Percentiles rank a stretch among this genome's conserved stretches.
Evolutionary conservation across 2,888 invertebrate species (phyloP).

Genomic region (Nephrocerus scutellatus): DNA sequence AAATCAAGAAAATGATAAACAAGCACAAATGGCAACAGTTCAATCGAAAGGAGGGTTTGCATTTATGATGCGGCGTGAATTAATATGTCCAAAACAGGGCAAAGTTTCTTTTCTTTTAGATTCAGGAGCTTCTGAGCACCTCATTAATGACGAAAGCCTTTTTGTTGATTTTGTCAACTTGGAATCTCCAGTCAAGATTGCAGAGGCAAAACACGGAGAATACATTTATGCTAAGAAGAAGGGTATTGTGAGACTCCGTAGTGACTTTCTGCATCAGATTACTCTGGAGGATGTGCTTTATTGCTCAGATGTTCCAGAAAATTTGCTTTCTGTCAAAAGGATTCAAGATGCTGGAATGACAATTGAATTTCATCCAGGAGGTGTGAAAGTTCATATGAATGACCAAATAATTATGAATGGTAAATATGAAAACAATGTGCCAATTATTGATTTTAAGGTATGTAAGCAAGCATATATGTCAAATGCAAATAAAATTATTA

Average conservation of each 20-base stretch:
- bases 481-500: no score
- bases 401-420: slow-evolving; percentile 9
- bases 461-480: no score
- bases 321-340: slow-evolving; percentile 28
- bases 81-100: slow-evolving; percentile 2
- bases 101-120: slow-evolving; percentile 18
- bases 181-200: slow-evolving; percentile 29
- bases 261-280: slow-evolving; percentile 24
- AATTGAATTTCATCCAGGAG: slow-evolving; percentile 3
- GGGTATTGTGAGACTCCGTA: slow-evolving; percentile 30
- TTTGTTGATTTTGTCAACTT: slow-evolving; percentile 16
- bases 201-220: slow-evolving; percentile 28
- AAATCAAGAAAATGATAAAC: slow-evolving; percentile 13
- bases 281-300: slow-evolving; percentile 23
- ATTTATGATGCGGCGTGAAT: slow-evolving; percentile 12
- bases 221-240: slow-evolving; percentile 21
- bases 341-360: slow-evolving; percentile 31
- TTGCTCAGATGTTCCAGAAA: slow-evolving; percentile 31
- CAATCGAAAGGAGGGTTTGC: slow-evolving; percentile 13
- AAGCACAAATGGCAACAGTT: slow-evolving; percentile 12
- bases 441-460: slow-evolving; percentile 6
- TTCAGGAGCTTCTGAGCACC: slow-evolving; percentile 21
- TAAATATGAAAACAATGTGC: slow-evolving; percentile 2
- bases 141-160: slow-evolving; percentile 22
- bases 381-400: slow-evolving; percentile 27